phyloP scores from a whole-genome alignment of 2,888 invertebrate species.

The Lithophane ornitopus region DNA sequence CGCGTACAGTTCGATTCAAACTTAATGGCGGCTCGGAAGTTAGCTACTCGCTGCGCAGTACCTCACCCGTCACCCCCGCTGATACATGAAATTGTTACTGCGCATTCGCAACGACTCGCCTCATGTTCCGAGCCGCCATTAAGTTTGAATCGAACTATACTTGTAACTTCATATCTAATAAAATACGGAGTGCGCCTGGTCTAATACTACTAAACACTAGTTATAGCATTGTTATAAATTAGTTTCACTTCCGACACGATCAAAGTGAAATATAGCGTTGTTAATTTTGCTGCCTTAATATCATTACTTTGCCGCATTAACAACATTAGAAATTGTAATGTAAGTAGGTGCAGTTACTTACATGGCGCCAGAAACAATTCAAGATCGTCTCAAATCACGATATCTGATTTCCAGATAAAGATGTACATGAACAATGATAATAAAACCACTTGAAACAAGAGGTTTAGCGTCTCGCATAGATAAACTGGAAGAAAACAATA shows the following conservation, averaged over 20 bases:
- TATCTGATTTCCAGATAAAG: constrained; percentile 62
- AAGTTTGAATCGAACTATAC: too few relatives aligned
- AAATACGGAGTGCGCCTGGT: too few relatives aligned
- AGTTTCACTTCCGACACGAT: constrained; percentile 39
- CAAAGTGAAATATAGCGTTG: constrained; percentile 43
- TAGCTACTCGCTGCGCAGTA: too few relatives aligned
- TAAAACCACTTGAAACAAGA: constrained; percentile 55
- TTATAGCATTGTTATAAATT: constrained; percentile 38
- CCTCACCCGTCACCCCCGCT: too few relatives aligned
- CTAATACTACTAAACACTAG: constrained; percentile 8
- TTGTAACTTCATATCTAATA: too few relatives aligned
- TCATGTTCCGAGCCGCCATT: too few relatives aligned
- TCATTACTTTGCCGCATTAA: constrained; percentile 22
- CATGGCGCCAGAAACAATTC: constrained; percentile 5
- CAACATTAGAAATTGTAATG: background rate
- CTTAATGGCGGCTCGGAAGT: too few relatives aligned
- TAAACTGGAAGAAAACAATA: constrained; percentile 43
- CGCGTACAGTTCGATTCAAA: too few relatives aligned
- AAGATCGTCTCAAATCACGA: constrained; percentile 54
- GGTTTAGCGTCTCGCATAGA: constrained; percentile 29
- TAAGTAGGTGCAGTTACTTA: background rate
- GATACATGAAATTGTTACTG: too few relatives aligned
- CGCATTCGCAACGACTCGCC: too few relatives aligned
- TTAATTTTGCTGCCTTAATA: constrained; percentile 21
- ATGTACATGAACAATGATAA: constrained; percentile 50